These are phyloP conservation scores for Microcebus lehilahytsara DNA, from an alignment of 2,113 vertebrate species.

Conservation along the genomic window DNA sequence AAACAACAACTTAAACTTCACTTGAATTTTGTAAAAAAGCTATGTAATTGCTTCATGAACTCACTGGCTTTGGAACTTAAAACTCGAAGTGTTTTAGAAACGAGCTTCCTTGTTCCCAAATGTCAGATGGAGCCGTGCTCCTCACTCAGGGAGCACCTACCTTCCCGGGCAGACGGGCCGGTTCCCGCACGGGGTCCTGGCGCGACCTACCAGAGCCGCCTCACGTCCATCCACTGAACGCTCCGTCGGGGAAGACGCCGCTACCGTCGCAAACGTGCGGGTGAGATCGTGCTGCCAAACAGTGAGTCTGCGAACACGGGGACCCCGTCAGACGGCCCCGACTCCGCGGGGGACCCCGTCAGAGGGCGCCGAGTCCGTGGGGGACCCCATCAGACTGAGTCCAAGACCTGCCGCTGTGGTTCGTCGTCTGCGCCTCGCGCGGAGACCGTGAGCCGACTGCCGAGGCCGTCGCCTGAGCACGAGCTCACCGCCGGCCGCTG, in stretches of 20 bases:
- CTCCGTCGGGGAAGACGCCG: background rate
- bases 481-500: rapidly evolving
- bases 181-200: background rate
- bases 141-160: too few species aligned
- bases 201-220: background rate
- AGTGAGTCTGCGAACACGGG: background rate
- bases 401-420: background rate
- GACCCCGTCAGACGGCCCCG: too few species aligned
- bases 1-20: background rate
- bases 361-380: too few species aligned
- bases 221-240: rapidly evolving
- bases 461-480: background rate
- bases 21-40: background rate
- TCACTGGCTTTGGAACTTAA: background rate
- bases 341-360: too few species aligned
- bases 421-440: background rate
- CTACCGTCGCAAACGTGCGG: background rate
- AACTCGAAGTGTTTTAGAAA: background rate
- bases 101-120: background rate
- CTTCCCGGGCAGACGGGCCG: background rate
- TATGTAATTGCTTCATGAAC: background rate
- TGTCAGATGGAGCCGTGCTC: background rate
- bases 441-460: too few species aligned
- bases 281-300: background rate
- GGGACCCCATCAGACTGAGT: too few species aligned